Conservation (phyloP, 2,113 vertebrate genomes). For the Sinocyclocheilus anshuiensis region DNA sequence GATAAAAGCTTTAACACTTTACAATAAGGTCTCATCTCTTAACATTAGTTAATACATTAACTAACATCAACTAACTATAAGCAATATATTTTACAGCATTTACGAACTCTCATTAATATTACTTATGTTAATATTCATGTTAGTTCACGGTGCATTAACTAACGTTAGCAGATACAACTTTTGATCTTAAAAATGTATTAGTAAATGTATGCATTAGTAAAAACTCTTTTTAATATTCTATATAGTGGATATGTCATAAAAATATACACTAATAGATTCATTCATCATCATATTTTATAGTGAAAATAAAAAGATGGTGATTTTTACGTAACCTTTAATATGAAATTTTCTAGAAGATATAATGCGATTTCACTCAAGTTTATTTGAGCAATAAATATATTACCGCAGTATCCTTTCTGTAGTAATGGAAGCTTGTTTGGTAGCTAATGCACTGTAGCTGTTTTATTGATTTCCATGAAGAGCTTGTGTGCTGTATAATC, state of each 20-base stretch:
- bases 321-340: not conserved
- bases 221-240: not conserved
- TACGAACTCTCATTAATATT: not conserved
- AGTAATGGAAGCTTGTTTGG: not conserved
- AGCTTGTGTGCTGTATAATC: conserved; percentile 19
- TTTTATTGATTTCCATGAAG: conserved; percentile 28
- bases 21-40: not conserved
- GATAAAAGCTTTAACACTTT: not conserved
- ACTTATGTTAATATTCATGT: not conserved
- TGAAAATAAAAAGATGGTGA: not conserved
- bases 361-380: not conserved
- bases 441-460: conserved; percentile 12
- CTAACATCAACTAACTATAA: not conserved
- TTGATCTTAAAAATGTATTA: not conserved
- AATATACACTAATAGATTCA: not conserved
- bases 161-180: not conserved
- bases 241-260: too few relatives aligned
- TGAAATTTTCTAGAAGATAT: not conserved
- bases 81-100: not conserved
- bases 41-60: too few relatives aligned
- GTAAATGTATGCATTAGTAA: not conserved
- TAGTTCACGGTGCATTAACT: not conserved
- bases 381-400: not conserved
- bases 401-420: not conserved
- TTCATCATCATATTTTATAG: not conserved